These are phyloP conservation scores for Dromiciops gliroides DNA, from an alignment of 2,113 vertebrate genomes.

Conservation along the genomic window DNA sequence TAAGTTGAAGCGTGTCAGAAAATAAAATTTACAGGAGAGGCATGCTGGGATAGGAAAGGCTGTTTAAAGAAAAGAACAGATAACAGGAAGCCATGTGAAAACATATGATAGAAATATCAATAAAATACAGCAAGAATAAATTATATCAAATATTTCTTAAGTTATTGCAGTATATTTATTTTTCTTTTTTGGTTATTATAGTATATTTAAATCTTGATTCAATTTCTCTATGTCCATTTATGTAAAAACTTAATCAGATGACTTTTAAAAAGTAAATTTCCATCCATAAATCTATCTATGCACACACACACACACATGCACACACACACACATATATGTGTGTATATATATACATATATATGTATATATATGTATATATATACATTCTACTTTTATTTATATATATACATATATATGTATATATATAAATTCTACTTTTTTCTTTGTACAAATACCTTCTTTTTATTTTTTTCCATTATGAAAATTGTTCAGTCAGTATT, in stretches of 20 bases:
- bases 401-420: too few relatives aligned
- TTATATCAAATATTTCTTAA: conserved; percentile 59
- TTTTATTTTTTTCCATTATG: background rate
- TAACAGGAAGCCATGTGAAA: conserved; percentile 17
- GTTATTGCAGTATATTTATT: conserved; percentile 60
- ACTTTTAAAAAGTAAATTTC: conserved; percentile 61
- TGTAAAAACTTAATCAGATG: conserved; percentile 57
- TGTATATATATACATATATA: too few relatives aligned
- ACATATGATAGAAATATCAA: too few relatives aligned
- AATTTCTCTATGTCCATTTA: conserved; percentile 48
- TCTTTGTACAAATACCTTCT: conserved; percentile 33
- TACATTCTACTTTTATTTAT: too few relatives aligned
- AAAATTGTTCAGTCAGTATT: conserved; percentile 41
- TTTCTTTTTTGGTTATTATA: too few relatives aligned
- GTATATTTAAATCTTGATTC: conserved; percentile 50
- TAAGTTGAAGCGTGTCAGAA: conserved; percentile 26
- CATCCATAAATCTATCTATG: too few relatives aligned
- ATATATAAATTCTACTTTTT: conserved; percentile 48
- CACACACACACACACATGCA: too few relatives aligned
- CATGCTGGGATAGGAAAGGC: conserved; percentile 54
- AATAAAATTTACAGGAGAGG: conserved; percentile 54
- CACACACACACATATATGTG: too few relatives aligned
- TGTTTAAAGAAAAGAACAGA: conserved; percentile 47
- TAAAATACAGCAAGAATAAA: conserved; percentile 28
- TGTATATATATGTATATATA: too few relatives aligned